phyloP scores from a whole-genome alignment of 2,113 vertebrate genomes.

The Gymnocephalus cernua region DNA sequence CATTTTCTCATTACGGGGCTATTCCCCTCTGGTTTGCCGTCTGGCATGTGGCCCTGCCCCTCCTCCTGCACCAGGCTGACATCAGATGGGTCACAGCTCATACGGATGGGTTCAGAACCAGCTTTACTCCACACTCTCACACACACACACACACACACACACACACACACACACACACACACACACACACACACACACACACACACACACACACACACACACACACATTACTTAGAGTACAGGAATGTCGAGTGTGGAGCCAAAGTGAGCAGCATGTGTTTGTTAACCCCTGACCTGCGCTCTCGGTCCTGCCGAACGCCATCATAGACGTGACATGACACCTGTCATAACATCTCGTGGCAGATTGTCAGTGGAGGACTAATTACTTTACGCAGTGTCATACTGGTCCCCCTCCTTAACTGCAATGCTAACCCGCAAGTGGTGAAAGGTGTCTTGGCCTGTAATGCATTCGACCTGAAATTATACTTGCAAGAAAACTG shows the following conservation, averaged over 20 bases:
- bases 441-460: slow-evolving; percentile 49
- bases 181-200: neutral
- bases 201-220: slow-evolving; percentile 31
- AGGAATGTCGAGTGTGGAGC: slow-evolving; percentile 62
- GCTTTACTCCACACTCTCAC: neutral
- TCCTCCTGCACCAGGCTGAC: slow-evolving; percentile 45
- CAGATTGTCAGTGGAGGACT: slow-evolving; percentile 70
- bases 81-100: slow-evolving; percentile 56
- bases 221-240: slow-evolving; percentile 11
- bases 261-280: slow-evolving; percentile 77
- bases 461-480: slow-evolving; percentile 35
- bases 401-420: slow-evolving; percentile 13
- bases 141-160: neutral
- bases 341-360: slow-evolving; percentile 79
- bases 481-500: slow-evolving; percentile 2
- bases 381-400: slow-evolving; percentile 74
- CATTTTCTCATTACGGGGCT: slow-evolving; percentile 77
- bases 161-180: neutral
- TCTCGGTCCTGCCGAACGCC: slow-evolving; percentile 58
- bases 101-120: slow-evolving; percentile 45
- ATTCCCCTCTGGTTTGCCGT: slow-evolving; percentile 53
- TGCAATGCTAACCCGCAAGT: slow-evolving; percentile 10
- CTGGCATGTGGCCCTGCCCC: slow-evolving; percentile 57
- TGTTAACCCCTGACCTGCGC: slow-evolving; percentile 73
- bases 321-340: slow-evolving; percentile 75